phyloP scores from a whole-genome alignment of 2,888 invertebrate species.

The Lycaena phlaeas region DNA sequence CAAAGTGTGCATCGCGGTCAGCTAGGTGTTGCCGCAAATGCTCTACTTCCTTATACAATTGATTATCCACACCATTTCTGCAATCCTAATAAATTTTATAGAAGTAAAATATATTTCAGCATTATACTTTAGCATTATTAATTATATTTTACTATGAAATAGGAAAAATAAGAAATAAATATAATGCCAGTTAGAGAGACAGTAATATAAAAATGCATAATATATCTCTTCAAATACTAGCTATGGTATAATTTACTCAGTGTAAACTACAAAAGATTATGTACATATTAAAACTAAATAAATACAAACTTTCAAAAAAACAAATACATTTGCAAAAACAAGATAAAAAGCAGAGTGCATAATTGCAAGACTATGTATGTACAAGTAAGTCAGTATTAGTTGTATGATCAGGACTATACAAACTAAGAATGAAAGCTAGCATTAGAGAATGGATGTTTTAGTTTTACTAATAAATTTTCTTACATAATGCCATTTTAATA shows the following conservation, averaged over 20 bases:
- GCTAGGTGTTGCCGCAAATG: slow-evolving; percentile 85
- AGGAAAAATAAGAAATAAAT: slow-evolving; percentile 11
- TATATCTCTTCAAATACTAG: too few relatives aligned
- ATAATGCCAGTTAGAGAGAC: too few relatives aligned
- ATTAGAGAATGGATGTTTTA: neutral
- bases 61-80: slow-evolving; percentile 63
- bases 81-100: slow-evolving; percentile 51
- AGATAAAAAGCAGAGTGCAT: slow-evolving; percentile 30
- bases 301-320: slow-evolving; percentile 9
- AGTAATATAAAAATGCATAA: too few relatives aligned
- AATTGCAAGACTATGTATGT: slow-evolving; percentile 8
- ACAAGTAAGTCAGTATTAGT: slow-evolving; percentile 3
- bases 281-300: slow-evolving; percentile 5
- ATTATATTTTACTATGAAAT: slow-evolving; percentile 9
- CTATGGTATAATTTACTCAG: too few relatives aligned
- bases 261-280: neutral
- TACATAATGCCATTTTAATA: slow-evolving; percentile 2
- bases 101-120: slow-evolving; percentile 40
- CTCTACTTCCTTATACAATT: slow-evolving; percentile 90
- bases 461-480: neutral
- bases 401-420: too few relatives aligned
- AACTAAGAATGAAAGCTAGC: slow-evolving; percentile 2
- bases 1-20: slow-evolving; percentile 87
- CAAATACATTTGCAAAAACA: slow-evolving; percentile 26
- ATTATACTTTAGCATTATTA: too few relatives aligned